Conservation (phyloP, 1,140 invertebrate genomes). For the Solenopsis invicta region DNA sequence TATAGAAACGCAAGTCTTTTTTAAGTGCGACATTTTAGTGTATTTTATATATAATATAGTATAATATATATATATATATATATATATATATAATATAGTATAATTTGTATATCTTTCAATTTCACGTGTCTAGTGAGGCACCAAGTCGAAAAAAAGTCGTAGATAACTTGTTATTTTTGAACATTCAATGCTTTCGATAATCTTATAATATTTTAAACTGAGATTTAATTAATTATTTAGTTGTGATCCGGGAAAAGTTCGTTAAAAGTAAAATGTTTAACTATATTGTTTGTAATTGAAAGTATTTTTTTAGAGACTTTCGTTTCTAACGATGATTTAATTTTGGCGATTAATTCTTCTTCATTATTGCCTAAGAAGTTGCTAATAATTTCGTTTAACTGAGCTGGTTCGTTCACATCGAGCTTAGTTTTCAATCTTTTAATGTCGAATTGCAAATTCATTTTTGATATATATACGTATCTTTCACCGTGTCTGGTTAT, state of each 20-base stretch:
- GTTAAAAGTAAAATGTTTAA: constrained; percentile 81
- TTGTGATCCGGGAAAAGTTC: constrained; percentile 82
- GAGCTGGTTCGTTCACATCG: constrained; percentile 17
- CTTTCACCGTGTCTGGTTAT: constrained; percentile 62
- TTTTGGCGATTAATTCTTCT: constrained; percentile 76
- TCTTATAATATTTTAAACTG: too few relatives aligned
- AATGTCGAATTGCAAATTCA: constrained; percentile 69
- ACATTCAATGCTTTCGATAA: too few relatives aligned
- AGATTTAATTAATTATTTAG: too few relatives aligned
- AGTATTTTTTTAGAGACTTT: constrained; percentile 76
- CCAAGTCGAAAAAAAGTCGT: too few relatives aligned
- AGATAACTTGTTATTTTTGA: too few relatives aligned
- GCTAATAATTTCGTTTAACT: constrained; percentile 53
- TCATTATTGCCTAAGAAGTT: constrained; percentile 65
- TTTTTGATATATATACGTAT: constrained; percentile 59
- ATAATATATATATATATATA: too few relatives aligned
- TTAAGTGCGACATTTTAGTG: too few relatives aligned
- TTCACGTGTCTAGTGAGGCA: neutral
- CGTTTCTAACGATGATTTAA: constrained; percentile 78
- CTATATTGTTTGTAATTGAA: constrained; percentile 75
- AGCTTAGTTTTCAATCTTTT: constrained; percentile 73
- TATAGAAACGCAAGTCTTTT: too few relatives aligned
- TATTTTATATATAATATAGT: too few relatives aligned
- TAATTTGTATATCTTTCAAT: neutral
- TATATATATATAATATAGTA: too few relatives aligned